A percentile compares a stretch with the other conserved stretches of the same genome.
These are phyloP conservation scores for Condylura cristata DNA, from an alignment of 2,113 vertebrate species.

Conservation along the genomic window DNA sequence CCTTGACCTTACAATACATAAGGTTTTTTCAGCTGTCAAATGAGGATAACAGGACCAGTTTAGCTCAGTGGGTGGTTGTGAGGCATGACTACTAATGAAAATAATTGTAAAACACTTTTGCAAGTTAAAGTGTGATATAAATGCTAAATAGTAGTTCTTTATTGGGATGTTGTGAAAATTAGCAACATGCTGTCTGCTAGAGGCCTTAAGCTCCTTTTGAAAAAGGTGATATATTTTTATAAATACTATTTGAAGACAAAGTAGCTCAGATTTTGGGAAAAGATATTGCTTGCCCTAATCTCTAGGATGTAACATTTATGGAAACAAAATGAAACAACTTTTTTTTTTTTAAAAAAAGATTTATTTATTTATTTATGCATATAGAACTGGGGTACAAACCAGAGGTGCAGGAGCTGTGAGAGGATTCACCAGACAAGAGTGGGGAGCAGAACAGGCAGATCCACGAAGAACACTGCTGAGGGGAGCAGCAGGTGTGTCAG, in stretches of 20 bases:
- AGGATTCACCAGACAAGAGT: no score
- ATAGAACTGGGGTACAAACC: no score
- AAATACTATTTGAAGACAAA: conserved; percentile 64
- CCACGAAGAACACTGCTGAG: no score
- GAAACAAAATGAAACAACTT: conserved; percentile 31
- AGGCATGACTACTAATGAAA: conserved; percentile 77
- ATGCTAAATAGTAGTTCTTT: conserved; percentile 77
- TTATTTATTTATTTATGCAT: no score
- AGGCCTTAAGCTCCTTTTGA: conserved; percentile 64
- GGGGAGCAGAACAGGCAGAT: no score
- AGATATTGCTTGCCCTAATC: conserved; percentile 50
- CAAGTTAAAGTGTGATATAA: conserved; percentile 75
- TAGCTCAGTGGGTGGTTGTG: conserved; percentile 71
- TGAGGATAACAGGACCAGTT: conserved; percentile 69
- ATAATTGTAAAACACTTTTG: conserved; percentile 74
- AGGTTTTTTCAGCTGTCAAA: conserved; percentile 59
- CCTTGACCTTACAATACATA: conserved; percentile 51
- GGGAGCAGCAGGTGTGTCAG: no score
- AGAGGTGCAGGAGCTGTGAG: no score
- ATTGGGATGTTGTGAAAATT: conserved; percentile 78
- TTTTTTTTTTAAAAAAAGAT: no score
- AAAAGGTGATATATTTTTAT: conserved; percentile 69
- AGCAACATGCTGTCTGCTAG: conserved; percentile 66
- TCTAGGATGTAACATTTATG: conserved; percentile 50
- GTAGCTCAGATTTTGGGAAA: conserved; percentile 51